Conservation (phyloP, 2,113 vertebrate species). For the Prietella phreatophila region DNA sequence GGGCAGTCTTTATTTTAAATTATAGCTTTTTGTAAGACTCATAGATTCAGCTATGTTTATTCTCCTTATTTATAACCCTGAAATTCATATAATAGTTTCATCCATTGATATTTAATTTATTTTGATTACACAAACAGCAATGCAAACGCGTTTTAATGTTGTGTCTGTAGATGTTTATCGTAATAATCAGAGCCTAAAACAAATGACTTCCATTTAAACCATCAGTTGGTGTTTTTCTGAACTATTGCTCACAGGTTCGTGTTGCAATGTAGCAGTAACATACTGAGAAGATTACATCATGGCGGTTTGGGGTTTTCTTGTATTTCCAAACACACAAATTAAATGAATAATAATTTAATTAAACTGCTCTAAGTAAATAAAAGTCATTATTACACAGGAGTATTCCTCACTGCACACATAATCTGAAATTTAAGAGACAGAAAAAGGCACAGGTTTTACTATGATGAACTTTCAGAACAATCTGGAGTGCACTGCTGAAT, state of each 20-base stretch:
- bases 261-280: background rate
- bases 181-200: background rate
- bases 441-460: background rate
- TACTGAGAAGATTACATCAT: background rate
- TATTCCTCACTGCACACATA: background rate
- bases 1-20: slow-evolving; percentile 31
- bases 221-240: background rate
- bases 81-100: background rate
- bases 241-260: background rate
- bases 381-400: background rate
- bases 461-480: background rate
- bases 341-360: background rate
- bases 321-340: background rate
- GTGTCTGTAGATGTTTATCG: background rate
- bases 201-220: background rate
- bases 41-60: background rate
- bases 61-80: background rate
- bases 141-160: background rate
- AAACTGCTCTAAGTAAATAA: background rate
- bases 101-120: background rate
- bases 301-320: too few relatives aligned
- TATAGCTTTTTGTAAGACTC: background rate
- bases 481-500: background rate
- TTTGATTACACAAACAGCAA: background rate
- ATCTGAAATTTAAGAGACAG: background rate